phyloP scores from a whole-genome alignment of 23 tunicate species.

The Trididemnum clinides region DNA sequence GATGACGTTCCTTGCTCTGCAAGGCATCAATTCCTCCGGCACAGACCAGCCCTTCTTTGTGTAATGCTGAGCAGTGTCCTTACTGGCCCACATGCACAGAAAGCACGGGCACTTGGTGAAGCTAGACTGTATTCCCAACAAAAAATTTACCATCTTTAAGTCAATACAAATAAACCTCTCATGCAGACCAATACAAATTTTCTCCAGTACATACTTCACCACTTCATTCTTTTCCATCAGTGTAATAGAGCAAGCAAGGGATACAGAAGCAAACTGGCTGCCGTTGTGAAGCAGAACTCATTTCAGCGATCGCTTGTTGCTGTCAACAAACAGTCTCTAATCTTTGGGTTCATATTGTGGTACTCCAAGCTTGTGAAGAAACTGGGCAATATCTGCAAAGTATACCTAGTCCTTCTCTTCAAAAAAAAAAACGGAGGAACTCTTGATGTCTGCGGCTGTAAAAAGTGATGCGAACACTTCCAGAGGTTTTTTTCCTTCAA shows the following conservation, averaged over 20 bases:
- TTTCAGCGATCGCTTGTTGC: neutral
- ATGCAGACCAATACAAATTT: neutral
- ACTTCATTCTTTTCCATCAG: too few species aligned
- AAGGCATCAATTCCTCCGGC: neutral
- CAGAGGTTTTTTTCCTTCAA: neutral
- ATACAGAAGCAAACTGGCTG: neutral
- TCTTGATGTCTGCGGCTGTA: neutral
- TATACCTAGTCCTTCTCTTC: neutral
- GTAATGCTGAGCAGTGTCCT: neutral
- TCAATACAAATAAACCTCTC: conserved; percentile 11
- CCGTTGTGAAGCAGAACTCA: neutral
- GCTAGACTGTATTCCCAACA: neutral
- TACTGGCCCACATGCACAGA: neutral
- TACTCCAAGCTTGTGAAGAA: neutral
- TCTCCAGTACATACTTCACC: neutral
- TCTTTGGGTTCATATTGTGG: neutral
- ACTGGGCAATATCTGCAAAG: neutral
- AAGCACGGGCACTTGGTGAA: conserved; percentile 33
- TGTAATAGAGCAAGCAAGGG: neutral
- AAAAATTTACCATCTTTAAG: neutral
- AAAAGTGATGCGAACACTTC: neutral
- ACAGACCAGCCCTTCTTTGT: neutral
- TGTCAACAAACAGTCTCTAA: neutral
- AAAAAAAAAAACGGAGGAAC: neutral
- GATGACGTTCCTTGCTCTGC: neutral